phyloP scores from a whole-genome alignment of 2,113 vertebrate genomes.

The Triplophysa rosa region DNA sequence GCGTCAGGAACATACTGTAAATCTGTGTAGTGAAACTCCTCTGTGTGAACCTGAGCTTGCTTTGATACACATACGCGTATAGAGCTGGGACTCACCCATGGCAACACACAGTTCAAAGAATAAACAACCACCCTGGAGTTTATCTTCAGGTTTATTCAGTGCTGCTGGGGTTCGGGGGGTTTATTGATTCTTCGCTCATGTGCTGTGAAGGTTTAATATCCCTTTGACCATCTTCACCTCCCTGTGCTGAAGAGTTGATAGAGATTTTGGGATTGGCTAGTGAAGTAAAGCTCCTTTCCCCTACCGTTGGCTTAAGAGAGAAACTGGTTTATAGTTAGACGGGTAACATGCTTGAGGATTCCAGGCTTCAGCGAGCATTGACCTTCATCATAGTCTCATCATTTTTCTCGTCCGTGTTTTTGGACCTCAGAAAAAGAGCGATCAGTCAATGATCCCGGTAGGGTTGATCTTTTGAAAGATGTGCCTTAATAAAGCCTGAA shows the following conservation, averaged over 20 bases:
- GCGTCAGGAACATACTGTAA: constrained; percentile 3
- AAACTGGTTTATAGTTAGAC: constrained; percentile 18
- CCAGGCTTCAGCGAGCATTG: constrained; percentile 8
- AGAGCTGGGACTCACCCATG: background rate
- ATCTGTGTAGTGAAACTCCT: background rate
- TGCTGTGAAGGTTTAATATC: background rate
- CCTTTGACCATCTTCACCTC: background rate
- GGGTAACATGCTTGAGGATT: constrained; percentile 29
- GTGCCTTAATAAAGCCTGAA: constrained; percentile 10
- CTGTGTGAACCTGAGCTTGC: background rate
- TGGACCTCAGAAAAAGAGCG: background rate
- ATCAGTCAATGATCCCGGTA: constrained; percentile 20
- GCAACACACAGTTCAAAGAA: background rate
- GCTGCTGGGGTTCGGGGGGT: background rate
- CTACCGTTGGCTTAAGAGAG: background rate
- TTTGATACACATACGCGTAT: constrained; percentile 2
- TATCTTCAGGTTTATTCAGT: constrained; percentile 14
- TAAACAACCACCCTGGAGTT: background rate
- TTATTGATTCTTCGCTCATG: background rate
- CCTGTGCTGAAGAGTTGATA: background rate
- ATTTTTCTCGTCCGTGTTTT: background rate
- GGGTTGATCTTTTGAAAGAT: constrained; percentile 40
- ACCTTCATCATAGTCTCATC: constrained; percentile 16
- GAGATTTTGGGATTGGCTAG: background rate
- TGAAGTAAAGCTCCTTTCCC: constrained; percentile 17